Evolutionary conservation across 2,888 invertebrate genomes (phyloP).

Genomic region (Venusia cambrica): DNA sequence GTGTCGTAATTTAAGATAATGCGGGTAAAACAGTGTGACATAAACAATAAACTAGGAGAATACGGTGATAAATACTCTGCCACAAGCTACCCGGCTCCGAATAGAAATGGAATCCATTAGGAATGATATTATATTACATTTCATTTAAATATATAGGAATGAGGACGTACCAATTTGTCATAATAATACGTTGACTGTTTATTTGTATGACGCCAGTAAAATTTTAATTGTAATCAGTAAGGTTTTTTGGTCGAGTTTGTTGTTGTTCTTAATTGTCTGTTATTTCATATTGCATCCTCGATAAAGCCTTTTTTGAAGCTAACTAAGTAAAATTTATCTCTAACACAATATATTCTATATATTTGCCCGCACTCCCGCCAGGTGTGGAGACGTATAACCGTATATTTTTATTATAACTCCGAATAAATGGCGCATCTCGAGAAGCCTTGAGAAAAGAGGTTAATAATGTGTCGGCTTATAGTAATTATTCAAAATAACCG

Average conservation of each 20-base stretch:
- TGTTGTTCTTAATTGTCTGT: no score
- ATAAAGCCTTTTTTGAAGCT: no score
- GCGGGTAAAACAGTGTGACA: constrained; percentile 19
- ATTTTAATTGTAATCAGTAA: no score
- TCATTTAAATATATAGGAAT: constrained; percentile 1
- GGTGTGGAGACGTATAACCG: constrained; percentile 27
- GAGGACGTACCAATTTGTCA: no score
- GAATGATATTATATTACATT: constrained; percentile 5
- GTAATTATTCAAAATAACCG: constrained; percentile 43
- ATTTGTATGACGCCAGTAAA: no score
- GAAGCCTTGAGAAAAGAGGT: constrained; percentile 30
- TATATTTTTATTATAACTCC: constrained; percentile 39
- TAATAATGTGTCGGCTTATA: constrained; percentile 42
- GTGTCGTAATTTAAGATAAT: constrained; percentile 19
- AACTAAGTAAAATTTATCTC: no score
- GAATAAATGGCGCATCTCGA: constrained; percentile 30
- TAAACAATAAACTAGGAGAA: constrained; percentile 16
- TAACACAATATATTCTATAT: not conserved
- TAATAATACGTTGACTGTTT: no score
- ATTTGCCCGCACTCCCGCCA: constrained; percentile 1
- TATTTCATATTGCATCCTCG: no score
- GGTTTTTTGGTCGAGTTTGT: no score
- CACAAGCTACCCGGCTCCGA: no score
- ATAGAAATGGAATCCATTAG: constrained; percentile 14
- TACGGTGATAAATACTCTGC: constrained; percentile 11